Conservation (phyloP, 2,888 invertebrate species). For the Agriopis leucophaearia region DNA sequence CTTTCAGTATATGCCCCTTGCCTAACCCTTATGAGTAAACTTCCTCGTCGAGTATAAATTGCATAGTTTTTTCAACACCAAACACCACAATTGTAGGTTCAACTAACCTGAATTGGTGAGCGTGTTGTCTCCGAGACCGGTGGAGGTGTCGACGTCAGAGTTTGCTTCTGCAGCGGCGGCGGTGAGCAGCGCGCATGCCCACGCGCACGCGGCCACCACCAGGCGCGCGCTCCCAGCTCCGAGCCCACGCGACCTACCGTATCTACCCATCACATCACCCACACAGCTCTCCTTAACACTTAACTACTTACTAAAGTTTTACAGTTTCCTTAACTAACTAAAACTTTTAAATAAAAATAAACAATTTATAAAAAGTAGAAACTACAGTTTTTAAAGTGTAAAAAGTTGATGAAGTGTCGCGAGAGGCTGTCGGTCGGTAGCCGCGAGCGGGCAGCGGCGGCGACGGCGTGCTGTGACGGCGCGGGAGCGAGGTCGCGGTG, state of each 20-base stretch:
- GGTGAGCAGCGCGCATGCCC: conserved; percentile 76
- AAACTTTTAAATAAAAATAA: conserved; percentile 16
- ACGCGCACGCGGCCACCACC: conserved; percentile 71
- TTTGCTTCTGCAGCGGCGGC: conserved; percentile 64
- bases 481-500: conserved; percentile 71
- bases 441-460: conserved; percentile 23
- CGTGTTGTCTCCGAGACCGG: conserved; percentile 81
- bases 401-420: conserved; percentile 31
- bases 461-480: conserved; percentile 30
- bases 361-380: conserved; percentile 14
- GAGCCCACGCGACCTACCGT: conserved; percentile 54
- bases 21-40: not conserved
- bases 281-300: conserved; percentile 52
- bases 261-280: conserved; percentile 84
- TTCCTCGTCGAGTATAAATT: not conserved
- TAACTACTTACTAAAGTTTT: conserved; percentile 38
- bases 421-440: conserved; percentile 28
- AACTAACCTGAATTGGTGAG: conserved; percentile 78
- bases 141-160: conserved; percentile 81
- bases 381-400: conserved; percentile 13
- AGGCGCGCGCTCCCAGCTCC: conserved; percentile 57
- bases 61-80: not conserved
- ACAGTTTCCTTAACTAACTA: conserved; percentile 38
- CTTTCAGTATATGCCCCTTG: not conserved
- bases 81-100: not conserved